Conservation (phyloP, 2,888 invertebrate species). For the Dolichopus griseipennis region DNA sequence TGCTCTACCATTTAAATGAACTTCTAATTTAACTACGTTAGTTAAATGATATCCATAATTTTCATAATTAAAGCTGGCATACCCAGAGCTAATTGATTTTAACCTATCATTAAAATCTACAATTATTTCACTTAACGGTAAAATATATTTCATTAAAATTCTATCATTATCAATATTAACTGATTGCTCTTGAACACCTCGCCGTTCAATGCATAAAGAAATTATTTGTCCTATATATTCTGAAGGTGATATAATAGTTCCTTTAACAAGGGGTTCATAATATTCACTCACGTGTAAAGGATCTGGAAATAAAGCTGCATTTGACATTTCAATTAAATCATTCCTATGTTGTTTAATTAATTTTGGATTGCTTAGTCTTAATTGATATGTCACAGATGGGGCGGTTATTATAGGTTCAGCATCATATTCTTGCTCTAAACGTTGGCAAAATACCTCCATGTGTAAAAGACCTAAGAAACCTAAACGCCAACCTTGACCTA, state of each 20-base stretch:
- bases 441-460: constrained; percentile 80
- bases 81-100: constrained; percentile 86
- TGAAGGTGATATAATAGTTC: constrained; percentile 81
- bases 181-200: constrained; percentile 55
- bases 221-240: constrained; percentile 62
- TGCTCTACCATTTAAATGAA: constrained; percentile 62
- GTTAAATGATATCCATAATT: constrained; percentile 73
- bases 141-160: constrained; percentile 68
- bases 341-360: constrained; percentile 55
- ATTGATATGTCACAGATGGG: constrained; percentile 75
- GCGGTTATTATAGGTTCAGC: constrained; percentile 75
- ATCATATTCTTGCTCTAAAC: constrained; percentile 74
- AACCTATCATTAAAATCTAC: constrained; percentile 89
- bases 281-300: constrained; percentile 58
- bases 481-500: constrained; percentile 81
- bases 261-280: constrained; percentile 78
- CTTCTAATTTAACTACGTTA: constrained; percentile 65
- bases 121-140: constrained; percentile 90
- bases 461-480: constrained; percentile 81
- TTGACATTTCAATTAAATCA: constrained; percentile 57
- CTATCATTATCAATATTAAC: constrained; percentile 75
- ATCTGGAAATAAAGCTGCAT: constrained; percentile 67
- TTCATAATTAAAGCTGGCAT: constrained; percentile 92
- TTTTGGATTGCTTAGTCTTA: constrained; percentile 65
- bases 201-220: constrained; percentile 62